Conservation (phyloP, 2,797 vertebrate species). For the Thamnophis elegans region DNA sequence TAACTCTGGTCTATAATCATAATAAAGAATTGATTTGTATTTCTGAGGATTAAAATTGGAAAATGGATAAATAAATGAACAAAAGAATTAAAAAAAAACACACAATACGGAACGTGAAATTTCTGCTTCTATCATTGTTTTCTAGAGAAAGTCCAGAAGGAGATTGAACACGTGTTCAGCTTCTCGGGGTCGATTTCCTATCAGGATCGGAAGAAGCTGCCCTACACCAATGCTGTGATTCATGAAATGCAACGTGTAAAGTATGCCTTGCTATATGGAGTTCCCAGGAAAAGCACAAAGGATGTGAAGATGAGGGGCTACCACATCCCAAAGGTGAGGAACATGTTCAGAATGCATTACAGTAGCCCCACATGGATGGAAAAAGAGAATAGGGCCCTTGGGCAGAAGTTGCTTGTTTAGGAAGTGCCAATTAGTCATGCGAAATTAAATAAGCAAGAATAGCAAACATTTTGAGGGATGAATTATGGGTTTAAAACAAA, state of each 20-base stretch:
- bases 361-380: not conserved
- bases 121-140: not conserved
- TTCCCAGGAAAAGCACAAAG: not conserved
- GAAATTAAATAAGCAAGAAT: not conserved
- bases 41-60: not conserved
- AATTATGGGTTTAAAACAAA: not conserved
- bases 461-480: not conserved
- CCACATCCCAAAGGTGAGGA: slow-evolving; percentile 1
- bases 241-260: not conserved
- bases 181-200: not conserved
- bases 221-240: not conserved
- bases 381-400: not conserved
- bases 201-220: not conserved
- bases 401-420: not conserved
- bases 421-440: not conserved
- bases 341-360: too few species aligned
- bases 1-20: not conserved
- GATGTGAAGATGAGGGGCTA: not conserved
- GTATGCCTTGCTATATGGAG: not conserved
- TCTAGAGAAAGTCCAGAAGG: not conserved
- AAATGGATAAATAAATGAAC: not conserved
- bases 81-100: not conserved
- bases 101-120: too few species aligned
- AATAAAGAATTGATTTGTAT: not conserved
- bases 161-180: not conserved